Conservation (phyloP, 2,888 invertebrate genomes). For the Phyllotreta striolata region DNA sequence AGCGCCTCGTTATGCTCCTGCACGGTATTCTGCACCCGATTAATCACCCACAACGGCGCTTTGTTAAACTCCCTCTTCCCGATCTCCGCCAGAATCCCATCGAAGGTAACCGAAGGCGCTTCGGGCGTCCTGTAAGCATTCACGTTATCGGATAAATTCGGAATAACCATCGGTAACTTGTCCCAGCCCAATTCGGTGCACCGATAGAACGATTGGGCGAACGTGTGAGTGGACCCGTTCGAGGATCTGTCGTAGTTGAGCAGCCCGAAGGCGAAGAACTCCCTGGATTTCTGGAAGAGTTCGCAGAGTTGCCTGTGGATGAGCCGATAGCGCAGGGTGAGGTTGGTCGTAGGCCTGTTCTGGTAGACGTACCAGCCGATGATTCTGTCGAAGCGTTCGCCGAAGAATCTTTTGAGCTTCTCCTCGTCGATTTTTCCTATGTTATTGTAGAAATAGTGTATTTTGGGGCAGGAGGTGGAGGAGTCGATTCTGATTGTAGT, state of each 20-base stretch:
- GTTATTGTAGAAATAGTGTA: constrained; percentile 67
- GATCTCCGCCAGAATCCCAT: constrained; percentile 50
- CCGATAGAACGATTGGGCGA: constrained; percentile 70
- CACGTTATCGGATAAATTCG: constrained; percentile 60
- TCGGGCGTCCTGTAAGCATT: constrained; percentile 55
- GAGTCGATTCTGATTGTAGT: constrained; percentile 70
- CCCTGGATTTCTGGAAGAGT: constrained; percentile 65
- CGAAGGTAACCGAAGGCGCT: constrained; percentile 51
- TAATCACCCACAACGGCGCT: constrained; percentile 50
- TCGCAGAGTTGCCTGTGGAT: constrained; percentile 70
- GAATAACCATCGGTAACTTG: constrained; percentile 63
- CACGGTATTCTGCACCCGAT: constrained; percentile 55
- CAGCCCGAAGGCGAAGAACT: constrained; percentile 71
- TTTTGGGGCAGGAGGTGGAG: constrained; percentile 67
- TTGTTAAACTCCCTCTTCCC: constrained; percentile 47
- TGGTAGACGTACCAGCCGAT: constrained; percentile 76
- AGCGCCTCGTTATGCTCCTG: constrained; percentile 54
- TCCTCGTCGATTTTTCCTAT: constrained; percentile 67
- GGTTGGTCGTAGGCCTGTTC: constrained; percentile 64
- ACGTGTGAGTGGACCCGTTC: constrained; percentile 68
- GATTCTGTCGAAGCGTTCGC: constrained; percentile 65
- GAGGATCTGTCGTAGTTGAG: constrained; percentile 65
- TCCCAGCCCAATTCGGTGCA: constrained; percentile 66
- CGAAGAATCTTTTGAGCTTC: constrained; percentile 64
- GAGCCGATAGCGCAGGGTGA: constrained; percentile 70